Base-by-base conservation (phyloP, 2,888 invertebrate genomes). In the Petrolisthes manimaculis region DNA sequence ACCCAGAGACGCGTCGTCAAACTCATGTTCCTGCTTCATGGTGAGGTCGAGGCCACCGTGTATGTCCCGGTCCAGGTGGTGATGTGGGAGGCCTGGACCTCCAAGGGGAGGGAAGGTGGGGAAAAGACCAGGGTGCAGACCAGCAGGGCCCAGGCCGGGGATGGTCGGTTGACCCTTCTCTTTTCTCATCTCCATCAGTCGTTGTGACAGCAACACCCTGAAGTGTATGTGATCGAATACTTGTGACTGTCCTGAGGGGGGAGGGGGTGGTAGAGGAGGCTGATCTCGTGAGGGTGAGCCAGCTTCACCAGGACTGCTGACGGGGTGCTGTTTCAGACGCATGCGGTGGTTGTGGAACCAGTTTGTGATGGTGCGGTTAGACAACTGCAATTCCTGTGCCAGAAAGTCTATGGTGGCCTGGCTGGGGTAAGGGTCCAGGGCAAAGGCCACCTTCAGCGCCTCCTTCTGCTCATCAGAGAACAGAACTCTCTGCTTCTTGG, bases 261-360 rank as follows among this genome's bases (percentile, higher is more conserved):
- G 78, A 37, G 91, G 86, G 54, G 86, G 86, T 82, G 83, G 86
- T 51, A 85, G 71, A 21, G 81, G 86, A n/a, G 84, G 77, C 37
- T 88, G 83, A 53, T 88, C 86, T 18, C 89, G 83, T 53, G 86
- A 71, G 24, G 88, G 78, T 18, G 87, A 81, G 61, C 82, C 78
- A 51, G 83, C 89, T 61, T 83, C 88, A 1, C 86, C 90, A 1
- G 87, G 88, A 77, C 89, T 89, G 83, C 90, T 90, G 54, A 75
- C 87, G 6, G 90, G 90, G 75, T 97, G 97, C 93, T 97, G 97
- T 93, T 99, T 99, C 93, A 98, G 95, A 91, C 99, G 95, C 98
- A 99, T 99, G 92, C 99, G 96, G 93, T 99, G 99, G 93, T 99
- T 99, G 94, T 99, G 99, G 95, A 99, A 99, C 99, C 99, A 99